phyloP scores from a whole-genome alignment of 2,797 vertebrate genomes.

The Cottoperca gobio region DNA sequence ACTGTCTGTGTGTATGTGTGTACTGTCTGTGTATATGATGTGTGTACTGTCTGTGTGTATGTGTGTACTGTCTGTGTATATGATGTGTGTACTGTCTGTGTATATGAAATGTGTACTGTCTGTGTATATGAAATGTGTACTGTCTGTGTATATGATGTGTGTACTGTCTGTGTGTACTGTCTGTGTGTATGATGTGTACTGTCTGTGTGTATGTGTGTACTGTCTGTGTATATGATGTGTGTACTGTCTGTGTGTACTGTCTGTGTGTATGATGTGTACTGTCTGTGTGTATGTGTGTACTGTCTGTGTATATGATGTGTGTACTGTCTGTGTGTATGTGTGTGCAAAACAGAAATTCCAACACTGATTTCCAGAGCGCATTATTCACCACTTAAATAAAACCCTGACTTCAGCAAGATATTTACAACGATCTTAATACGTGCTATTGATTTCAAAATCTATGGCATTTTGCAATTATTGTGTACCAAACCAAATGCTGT shows the following conservation, averaged over 20 bases:
- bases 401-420: constrained; percentile 63
- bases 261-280: background rate
- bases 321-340: background rate
- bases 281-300: too few species aligned
- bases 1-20: too few species aligned
- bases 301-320: too few species aligned
- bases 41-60: too few species aligned
- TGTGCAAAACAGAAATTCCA: constrained; percentile 34
- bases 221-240: too few species aligned
- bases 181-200: too few species aligned
- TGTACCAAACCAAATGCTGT: constrained; percentile 17
- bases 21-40: too few species aligned
- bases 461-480: constrained; percentile 38
- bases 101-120: constrained; percentile 8
- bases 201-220: background rate
- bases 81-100: too few species aligned
- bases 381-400: constrained; percentile 68
- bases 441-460: constrained; percentile 60
- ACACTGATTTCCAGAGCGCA: constrained; percentile 30
- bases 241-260: background rate
- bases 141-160: too few species aligned
- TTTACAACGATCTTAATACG: constrained; percentile 51
- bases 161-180: too few species aligned
- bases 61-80: too few species aligned
- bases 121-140: too few species aligned